Evolutionary conservation across 2,888 invertebrate species (phyloP).

Genomic region (Chrysodeixis includens): DNA sequence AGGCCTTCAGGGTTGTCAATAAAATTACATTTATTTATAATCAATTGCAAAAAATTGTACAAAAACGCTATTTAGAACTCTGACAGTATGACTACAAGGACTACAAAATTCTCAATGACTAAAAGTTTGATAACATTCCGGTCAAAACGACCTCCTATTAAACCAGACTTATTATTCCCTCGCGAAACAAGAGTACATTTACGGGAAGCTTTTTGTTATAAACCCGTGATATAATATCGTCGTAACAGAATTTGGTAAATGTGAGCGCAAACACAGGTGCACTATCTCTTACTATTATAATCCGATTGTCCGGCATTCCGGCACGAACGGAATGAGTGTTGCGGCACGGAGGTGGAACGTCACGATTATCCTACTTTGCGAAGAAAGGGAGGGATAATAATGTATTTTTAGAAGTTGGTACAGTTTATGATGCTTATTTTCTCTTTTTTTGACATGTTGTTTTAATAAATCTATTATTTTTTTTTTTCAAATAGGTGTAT

Average conservation of each 20-base stretch:
- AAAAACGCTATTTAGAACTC: too few relatives aligned
- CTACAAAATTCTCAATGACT: not conserved
- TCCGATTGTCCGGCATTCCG: not conserved
- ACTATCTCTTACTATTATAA: not conserved
- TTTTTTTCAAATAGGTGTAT: too few relatives aligned
- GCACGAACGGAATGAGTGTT: not conserved
- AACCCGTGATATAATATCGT: not conserved
- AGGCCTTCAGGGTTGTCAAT: too few relatives aligned
- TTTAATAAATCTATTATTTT: too few relatives aligned
- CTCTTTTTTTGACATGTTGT: too few relatives aligned
- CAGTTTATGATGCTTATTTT: too few relatives aligned
- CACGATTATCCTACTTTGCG: not conserved
- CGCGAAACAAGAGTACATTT: too few relatives aligned
- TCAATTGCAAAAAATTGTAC: too few relatives aligned
- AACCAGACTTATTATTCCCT: not conserved
- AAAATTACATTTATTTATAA: too few relatives aligned
- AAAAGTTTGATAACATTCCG: not conserved
- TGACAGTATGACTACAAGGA: too few relatives aligned
- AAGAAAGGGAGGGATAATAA: not conserved
- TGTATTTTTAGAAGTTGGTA: not conserved
- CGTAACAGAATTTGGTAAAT: not conserved
- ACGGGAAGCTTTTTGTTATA: not conserved
- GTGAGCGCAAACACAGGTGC: not conserved
- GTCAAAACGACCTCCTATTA: not conserved
- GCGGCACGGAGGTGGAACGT: slow-evolving; percentile 2